Conservation (phyloP, 2,113 vertebrate genomes). For the Drymodes brunneopygia region DNA sequence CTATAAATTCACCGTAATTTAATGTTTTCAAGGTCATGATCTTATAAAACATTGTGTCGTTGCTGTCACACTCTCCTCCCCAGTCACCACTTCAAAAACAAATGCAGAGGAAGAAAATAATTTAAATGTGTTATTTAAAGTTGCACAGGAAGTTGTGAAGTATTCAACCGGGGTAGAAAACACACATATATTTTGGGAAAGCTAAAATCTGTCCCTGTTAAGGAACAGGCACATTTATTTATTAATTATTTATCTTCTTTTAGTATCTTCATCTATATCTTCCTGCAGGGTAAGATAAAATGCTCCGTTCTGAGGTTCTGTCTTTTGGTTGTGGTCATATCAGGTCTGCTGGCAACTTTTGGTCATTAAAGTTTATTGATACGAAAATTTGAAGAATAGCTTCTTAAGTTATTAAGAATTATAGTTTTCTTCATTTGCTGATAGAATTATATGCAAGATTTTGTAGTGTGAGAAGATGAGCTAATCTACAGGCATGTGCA, state of each 20-base stretch:
- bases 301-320: neutral
- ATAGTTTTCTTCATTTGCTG: neutral
- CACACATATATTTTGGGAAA: neutral
- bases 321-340: neutral
- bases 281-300: neutral
- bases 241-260: neutral
- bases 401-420: neutral
- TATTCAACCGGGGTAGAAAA: neutral
- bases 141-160: neutral
- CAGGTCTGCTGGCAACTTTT: neutral
- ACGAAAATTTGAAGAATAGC: neutral
- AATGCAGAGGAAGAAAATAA: neutral
- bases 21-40: neutral
- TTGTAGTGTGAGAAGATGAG: neutral
- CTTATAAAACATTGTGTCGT: neutral
- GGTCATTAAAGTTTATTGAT: neutral
- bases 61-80: neutral
- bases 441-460: neutral
- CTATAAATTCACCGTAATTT: neutral
- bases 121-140: neutral
- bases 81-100: neutral
- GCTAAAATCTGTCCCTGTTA: neutral
- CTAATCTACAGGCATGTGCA: rapidly evolving
- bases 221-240: neutral
- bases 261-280: neutral